phyloP scores from a whole-genome alignment of 2,113 vertebrate genomes.

The human region DNA sequence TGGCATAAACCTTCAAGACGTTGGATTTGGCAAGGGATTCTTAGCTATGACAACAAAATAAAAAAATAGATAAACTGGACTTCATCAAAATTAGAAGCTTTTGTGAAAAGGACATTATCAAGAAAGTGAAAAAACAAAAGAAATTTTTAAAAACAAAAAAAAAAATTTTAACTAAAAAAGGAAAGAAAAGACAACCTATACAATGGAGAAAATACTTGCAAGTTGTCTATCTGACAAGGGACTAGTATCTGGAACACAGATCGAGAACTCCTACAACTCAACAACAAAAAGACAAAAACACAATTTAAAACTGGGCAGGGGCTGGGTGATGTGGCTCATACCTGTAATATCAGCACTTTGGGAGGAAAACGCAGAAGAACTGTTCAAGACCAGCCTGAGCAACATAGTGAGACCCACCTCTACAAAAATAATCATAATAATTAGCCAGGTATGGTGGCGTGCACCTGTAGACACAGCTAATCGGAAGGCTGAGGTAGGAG shows the following conservation, averaged over 20 bases:
- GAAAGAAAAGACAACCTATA: not conserved
- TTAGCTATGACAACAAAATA: not conserved
- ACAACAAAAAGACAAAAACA: not conserved
- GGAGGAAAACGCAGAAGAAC: no score
- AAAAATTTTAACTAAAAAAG: not conserved
- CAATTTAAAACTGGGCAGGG: no score
- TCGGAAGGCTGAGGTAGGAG: no score
- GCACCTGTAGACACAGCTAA: no score
- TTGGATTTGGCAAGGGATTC: not conserved
- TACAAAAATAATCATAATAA: no score
- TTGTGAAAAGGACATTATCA: not conserved
- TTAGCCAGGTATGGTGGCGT: no score
- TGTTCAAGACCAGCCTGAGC: no score
- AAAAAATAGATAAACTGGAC: not conserved
- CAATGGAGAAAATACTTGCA: not conserved
- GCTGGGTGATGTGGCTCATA: no score
- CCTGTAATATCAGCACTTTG: no score
- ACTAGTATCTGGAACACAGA: not conserved
- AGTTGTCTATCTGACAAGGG: not conserved
- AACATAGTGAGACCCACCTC: no score
- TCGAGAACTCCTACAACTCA: not conserved
- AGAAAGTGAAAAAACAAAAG: not conserved
- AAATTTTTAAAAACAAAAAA: not conserved
- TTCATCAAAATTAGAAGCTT: constrained; percentile 11
- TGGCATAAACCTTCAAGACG: not conserved